These are phyloP conservation scores for Bubo bubo DNA, from an alignment of 2,113 vertebrate species.

Conservation along the genomic window DNA sequence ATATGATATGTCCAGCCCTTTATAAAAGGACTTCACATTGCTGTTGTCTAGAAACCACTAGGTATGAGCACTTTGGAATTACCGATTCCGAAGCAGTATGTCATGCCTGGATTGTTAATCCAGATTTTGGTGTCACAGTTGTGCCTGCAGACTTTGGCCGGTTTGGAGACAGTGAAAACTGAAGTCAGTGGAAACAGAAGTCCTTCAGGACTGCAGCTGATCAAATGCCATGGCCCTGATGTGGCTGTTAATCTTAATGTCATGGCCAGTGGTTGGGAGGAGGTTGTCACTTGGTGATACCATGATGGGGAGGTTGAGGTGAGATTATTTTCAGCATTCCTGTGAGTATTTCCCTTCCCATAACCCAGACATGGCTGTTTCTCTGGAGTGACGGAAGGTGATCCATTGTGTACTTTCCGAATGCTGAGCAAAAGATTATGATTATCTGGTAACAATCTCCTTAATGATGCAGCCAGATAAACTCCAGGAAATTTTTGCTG, in stretches of 20 bases:
- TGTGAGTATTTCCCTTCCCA: background rate
- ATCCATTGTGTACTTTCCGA: background rate
- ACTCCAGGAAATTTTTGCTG: slow-evolving; percentile 24
- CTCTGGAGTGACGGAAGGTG: background rate
- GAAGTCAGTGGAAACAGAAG: background rate
- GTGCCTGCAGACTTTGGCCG: background rate
- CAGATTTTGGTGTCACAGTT: background rate
- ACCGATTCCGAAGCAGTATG: background rate
- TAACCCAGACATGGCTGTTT: background rate
- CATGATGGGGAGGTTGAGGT: background rate
- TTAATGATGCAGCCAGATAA: background rate
- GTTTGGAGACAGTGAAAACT: background rate
- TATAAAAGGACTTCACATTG: background rate
- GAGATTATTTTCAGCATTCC: slow-evolving; percentile 17
- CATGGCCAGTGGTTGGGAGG: background rate
- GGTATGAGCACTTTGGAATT: background rate
- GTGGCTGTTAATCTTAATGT: background rate
- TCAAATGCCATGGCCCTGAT: background rate
- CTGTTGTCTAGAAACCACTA: background rate
- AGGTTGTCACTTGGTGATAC: background rate
- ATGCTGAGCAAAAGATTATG: background rate
- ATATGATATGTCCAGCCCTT: background rate
- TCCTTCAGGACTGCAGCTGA: background rate
- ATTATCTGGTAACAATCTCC: background rate
- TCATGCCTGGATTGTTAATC: background rate